Evolutionary conservation across 1,140 invertebrate species (phyloP), one percentile per base, ranked within the genome.

Genomic region (Philaenus spumarius): DNA sequence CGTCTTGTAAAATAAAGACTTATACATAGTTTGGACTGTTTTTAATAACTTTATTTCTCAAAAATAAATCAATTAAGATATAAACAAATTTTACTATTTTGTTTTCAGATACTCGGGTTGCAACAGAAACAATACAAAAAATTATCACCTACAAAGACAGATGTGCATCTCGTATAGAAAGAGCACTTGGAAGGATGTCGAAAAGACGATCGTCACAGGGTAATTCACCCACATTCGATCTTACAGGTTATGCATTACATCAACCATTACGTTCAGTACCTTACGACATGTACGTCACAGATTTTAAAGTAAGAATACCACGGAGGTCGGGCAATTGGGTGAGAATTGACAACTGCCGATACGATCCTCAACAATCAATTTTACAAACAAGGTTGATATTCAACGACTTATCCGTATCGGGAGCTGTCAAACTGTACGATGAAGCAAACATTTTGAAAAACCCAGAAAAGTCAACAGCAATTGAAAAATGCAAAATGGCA

Each of bases 401-500:
- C 68, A 84, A 85, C 58, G 87, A 90, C 66, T 69, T 90, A 11
- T 85, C 85, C 0, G 85, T 90, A 19, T 87, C 43, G 47, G 79
- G 82, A 51, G 81, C 60, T 4, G 68, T 70, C 3, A 62, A 67
- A 23, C 39, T 71, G 14, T 64, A 67, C 48, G 63, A 67, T 15
- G 67, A 68, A 9, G 55, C 54, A 12, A 30, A 89, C 0, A 40
- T 60, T 50, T 1, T 52, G 55, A n/a, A 50, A 58, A 34, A 68
- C 72, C 65, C 65, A 66, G 62, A 69, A 55, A 64, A 75, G 59
- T 24, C 61, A 51, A 55, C 52, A 22, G 20, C 73, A 11, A 75
- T 73, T 59, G 79, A 78, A 65, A 77, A 73, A 15, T 91, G 88
- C 63, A 84, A 84, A 61, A 90, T 91, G 87, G 89, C 86, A 47